Conservation (phyloP, 2,797 vertebrate species). For the Crocodylus rhombifer region DNA sequence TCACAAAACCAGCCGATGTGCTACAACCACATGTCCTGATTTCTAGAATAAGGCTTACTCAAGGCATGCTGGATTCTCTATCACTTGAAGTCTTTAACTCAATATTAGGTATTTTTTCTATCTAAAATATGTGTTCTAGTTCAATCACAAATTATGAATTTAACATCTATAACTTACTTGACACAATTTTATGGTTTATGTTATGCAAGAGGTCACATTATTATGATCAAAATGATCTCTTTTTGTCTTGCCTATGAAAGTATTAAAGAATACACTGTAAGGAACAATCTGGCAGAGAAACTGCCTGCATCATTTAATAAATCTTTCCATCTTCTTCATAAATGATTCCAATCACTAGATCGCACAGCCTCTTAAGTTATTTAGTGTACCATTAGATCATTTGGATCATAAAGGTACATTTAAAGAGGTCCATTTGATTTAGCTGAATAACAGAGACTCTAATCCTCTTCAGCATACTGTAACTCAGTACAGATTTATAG, state of each 20-base stretch:
- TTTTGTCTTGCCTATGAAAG: not conserved
- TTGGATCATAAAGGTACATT: not conserved
- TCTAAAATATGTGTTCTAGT: not conserved
- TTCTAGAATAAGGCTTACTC: not conserved
- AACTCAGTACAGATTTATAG: not conserved
- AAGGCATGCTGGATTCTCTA: not conserved
- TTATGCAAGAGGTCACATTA: not conserved
- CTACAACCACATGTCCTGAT: not conserved
- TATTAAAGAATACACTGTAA: not conserved
- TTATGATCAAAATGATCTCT: not conserved
- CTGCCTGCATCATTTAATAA: not conserved
- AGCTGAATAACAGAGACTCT: constrained; percentile 6
- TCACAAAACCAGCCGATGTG: not conserved
- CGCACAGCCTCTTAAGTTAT: not conserved
- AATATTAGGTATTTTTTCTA: not conserved
- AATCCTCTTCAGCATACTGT: not conserved
- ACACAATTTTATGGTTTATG: not conserved
- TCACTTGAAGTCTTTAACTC: not conserved
- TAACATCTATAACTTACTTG: not conserved
- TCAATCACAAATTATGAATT: not conserved
- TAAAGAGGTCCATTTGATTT: constrained; percentile 17
- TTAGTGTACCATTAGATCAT: not conserved
- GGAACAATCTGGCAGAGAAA: not conserved
- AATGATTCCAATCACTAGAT: not conserved
- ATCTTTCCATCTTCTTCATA: not conserved